Evolutionary conservation across 2,797 vertebrate species (phyloP).

Genomic region (Luscinia megarhynchos): DNA sequence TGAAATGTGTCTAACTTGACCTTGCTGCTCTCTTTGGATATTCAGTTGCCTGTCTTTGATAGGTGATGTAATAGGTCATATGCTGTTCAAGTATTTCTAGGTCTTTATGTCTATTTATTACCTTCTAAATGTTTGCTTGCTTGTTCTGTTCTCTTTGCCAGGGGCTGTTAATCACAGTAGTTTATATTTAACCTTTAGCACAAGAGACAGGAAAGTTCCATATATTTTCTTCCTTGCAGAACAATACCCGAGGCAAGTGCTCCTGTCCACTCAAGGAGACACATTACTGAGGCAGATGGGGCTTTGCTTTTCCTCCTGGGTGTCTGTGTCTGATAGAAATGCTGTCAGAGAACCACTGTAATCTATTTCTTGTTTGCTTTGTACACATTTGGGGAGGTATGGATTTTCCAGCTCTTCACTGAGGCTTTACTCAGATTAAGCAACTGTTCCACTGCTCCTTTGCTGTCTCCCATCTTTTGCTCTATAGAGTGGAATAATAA

Average conservation of each 20-base stretch:
- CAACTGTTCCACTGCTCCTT: background rate
- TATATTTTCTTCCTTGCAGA: background rate
- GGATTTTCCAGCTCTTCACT: background rate
- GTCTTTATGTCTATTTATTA: background rate
- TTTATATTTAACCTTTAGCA: conserved; percentile 9
- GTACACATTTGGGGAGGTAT: background rate
- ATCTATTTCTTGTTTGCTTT: background rate
- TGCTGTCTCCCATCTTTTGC: background rate
- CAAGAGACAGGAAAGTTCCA: background rate
- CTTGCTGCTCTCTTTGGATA: background rate
- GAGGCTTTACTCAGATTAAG: background rate
- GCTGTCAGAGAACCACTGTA: background rate
- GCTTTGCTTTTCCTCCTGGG: background rate
- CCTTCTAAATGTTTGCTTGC: background rate
- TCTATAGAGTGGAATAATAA: background rate
- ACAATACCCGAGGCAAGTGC: background rate
- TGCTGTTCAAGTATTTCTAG: background rate
- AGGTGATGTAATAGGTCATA: conserved; percentile 1
- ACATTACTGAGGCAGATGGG: background rate
- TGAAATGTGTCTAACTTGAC: background rate
- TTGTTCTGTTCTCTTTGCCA: background rate
- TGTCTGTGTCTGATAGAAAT: background rate
- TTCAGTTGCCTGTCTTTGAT: background rate
- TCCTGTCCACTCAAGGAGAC: background rate
- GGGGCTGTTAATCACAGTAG: background rate